These are phyloP conservation scores for Nycticryphes semicollaris DNA, from an alignment of 2,113 vertebrate genomes.

Conservation along the genomic window DNA sequence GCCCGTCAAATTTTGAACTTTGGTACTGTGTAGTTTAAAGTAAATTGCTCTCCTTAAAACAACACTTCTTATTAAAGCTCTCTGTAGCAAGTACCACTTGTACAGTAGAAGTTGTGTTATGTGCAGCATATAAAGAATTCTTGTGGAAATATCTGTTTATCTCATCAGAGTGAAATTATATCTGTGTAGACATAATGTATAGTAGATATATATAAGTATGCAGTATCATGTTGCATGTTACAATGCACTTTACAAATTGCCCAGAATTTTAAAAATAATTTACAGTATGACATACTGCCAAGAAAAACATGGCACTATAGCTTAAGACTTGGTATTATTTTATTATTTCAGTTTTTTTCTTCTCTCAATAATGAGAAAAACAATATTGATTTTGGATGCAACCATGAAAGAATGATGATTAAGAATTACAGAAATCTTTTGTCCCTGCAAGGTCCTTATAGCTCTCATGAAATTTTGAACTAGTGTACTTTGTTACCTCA, in stretches of 20 bases:
- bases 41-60: conserved; percentile 1
- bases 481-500: conserved; percentile 66
- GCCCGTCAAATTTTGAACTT: neutral
- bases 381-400: conserved; percentile 78
- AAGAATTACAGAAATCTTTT: conserved; percentile 72
- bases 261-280: conserved; percentile 51
- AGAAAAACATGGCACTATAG: conserved; percentile 47
- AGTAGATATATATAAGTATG: neutral
- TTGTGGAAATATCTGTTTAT: conserved; percentile 26
- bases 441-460: conserved; percentile 55
- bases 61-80: neutral
- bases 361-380: conserved; percentile 72
- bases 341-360: conserved; percentile 64
- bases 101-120: neutral
- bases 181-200: neutral
- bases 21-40: neutral
- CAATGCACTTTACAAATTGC: conserved; percentile 46
- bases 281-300: conserved; percentile 34
- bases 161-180: conserved; percentile 29
- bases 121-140: neutral
- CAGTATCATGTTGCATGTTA: conserved; percentile 22
- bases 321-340: conserved; percentile 57
- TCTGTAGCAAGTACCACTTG: neutral
- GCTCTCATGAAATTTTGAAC: conserved; percentile 71
- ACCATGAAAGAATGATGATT: conserved; percentile 61